phyloP scores from a whole-genome alignment of 2,888 invertebrate genomes.

The Ennomos erosarius region DNA sequence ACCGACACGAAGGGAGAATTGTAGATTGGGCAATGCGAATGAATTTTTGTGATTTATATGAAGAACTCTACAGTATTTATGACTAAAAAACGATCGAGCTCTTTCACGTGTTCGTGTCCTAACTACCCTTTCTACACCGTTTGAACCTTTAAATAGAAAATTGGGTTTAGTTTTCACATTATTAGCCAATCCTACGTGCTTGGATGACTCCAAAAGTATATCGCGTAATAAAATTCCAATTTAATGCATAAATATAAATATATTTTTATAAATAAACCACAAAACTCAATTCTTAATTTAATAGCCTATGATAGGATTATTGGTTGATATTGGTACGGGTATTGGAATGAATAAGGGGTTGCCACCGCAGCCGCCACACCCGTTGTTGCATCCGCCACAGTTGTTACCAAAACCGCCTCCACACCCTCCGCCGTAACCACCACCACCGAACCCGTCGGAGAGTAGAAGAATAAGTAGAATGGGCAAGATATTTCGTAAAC shows the following conservation, averaged over 20 bases:
- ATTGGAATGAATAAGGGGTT: conserved; percentile 57
- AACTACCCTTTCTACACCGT: conserved; percentile 16
- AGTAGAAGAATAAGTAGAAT: conserved; percentile 56
- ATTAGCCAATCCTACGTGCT: conserved; percentile 33
- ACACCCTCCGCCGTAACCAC: not conserved
- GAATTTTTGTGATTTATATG: conserved; percentile 1
- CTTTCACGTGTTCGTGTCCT: conserved; percentile 12
- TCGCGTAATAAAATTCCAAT: conserved; percentile 14
- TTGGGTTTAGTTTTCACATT: conserved; percentile 11
- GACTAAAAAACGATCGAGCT: conserved; percentile 6
- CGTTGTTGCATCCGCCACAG: conserved; percentile 41
- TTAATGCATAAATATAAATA: not conserved
- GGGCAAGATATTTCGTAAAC: conserved; percentile 52
- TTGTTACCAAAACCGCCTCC: conserved; percentile 38
- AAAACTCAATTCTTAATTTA: too few relatives aligned
- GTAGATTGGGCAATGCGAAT: conserved; percentile 10
- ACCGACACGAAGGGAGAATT: not conserved
- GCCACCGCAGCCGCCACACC: conserved; percentile 36
- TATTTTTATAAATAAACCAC: conserved; percentile 8
- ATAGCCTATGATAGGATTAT: conserved; percentile 43
- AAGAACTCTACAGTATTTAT: not conserved
- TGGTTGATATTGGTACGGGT: conserved; percentile 57
- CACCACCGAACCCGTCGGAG: conserved; percentile 47
- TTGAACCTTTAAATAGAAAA: conserved; percentile 27
- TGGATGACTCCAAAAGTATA: not conserved